Conservation (phyloP, 2,888 invertebrate species). For the Pristionchus arcanus region DNA sequence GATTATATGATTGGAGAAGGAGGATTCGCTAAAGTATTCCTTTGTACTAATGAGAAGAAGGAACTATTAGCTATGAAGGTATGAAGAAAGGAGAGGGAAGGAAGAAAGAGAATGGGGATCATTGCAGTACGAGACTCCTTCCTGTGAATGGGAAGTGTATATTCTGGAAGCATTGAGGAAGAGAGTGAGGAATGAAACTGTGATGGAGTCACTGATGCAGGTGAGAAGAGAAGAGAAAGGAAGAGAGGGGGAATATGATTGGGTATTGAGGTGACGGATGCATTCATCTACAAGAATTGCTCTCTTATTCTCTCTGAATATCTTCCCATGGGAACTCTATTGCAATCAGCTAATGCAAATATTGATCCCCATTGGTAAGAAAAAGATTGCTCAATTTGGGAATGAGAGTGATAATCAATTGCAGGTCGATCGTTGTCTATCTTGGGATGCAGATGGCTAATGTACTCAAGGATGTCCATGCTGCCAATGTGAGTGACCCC, state of each 20-base stretch:
- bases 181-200: constrained; percentile 31
- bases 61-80: constrained; percentile 51
- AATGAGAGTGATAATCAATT: not conserved
- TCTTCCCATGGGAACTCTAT: constrained; percentile 53
- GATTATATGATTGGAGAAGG: constrained; percentile 24
- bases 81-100: not conserved
- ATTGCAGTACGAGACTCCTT: constrained; percentile 54
- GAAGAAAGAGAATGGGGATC: not conserved
- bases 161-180: constrained; percentile 53
- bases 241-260: not conserved
- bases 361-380: constrained; percentile 51
- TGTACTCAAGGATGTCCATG: constrained; percentile 47
- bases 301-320: constrained; percentile 51
- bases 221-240: not conserved
- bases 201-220: constrained; percentile 36
- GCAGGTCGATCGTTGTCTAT: constrained; percentile 51
- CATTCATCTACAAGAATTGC: constrained; percentile 54
- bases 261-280: constrained; percentile 44
- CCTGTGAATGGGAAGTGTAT: constrained; percentile 55
- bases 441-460: constrained; percentile 52
- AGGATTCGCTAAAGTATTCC: constrained; percentile 52
- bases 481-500: constrained; percentile 18
- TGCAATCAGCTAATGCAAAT: not conserved
- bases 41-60: constrained; percentile 39
- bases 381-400: not conserved